These are phyloP conservation scores for Microcebus griseorufus DNA, from an alignment of 2,113 vertebrate genomes.

Conservation along the genomic window DNA sequence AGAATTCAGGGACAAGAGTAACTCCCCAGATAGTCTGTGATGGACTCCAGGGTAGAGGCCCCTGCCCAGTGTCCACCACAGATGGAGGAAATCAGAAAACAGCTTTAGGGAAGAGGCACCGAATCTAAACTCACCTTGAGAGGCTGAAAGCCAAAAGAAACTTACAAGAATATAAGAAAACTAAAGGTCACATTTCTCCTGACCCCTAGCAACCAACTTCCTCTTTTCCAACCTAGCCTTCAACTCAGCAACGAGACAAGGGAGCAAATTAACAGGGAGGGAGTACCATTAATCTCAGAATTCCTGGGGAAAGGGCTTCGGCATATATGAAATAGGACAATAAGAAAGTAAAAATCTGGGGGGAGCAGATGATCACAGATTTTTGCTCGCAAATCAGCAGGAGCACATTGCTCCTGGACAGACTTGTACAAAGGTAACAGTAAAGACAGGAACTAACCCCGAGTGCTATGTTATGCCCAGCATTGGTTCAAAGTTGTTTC, in stretches of 20 bases:
- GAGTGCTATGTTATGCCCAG: rapidly evolving
- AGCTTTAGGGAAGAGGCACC: background rate
- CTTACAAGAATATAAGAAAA: background rate
- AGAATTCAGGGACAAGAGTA: background rate
- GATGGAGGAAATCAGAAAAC: background rate
- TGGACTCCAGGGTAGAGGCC: background rate
- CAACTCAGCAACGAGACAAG: background rate
- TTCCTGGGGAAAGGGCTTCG: background rate
- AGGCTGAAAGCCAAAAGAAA: background rate
- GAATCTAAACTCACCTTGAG: background rate
- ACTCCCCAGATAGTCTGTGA: background rate
- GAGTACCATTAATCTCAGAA: background rate
- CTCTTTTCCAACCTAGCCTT: background rate
- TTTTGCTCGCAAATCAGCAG: background rate
- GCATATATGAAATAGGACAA: background rate
- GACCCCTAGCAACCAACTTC: background rate
- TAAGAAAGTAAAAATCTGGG: background rate
- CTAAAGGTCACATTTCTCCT: background rate
- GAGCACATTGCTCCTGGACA: background rate
- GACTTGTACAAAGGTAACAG: too few relatives aligned
- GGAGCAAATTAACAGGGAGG: background rate
- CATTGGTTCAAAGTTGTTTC: background rate
- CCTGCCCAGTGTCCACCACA: background rate
- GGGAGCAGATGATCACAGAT: background rate
- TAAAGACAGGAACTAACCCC: background rate